Evolutionary conservation across 1,140 invertebrate genomes (phyloP), one percentile per base, ranked within the genome.

Genomic region (Hormaphis cornu): DNA sequence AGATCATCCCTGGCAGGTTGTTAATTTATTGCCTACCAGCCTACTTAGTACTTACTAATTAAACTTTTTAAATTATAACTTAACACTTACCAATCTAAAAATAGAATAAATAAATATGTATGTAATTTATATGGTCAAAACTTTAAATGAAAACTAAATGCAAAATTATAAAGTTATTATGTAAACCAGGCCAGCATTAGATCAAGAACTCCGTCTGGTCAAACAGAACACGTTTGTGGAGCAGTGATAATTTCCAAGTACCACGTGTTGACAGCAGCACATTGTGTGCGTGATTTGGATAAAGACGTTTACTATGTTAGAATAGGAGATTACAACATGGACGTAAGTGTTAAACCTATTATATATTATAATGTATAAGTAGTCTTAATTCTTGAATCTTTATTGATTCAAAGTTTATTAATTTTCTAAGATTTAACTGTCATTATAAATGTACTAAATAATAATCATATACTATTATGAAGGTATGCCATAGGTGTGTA

Each of bases 1-100:
- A 16, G 81, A 84, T n/a, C 86, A 88, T 76, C 90, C 90, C 2
- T 92, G 90, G 89, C 88, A 90, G 80, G 87, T 86, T 72, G 74
- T 66, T 0, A 16, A 56, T 12, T 16, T 12, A 10, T 53, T 33
- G 9, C 9, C 30, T 33, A 33, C 9, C 9, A 33, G 4, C 4
- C 20, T 40, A 26, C 46, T 42, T 71, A 14, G 8, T 30, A 24
- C 37, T 9, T 20, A 5, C 7, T 50, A 22, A 22, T 50, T 2
- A 20, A 50, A 22, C 44, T 12, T 54, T 44, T 16, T 35, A 69
- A 54, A 50, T 18, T 50, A 50, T 44, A 44, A n/a, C n/a, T n/a
- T n/a, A n/a, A n/a, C n/a, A n/a, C n/a, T n/a, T n/a, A n/a, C n/a
- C n/a, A n/a, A n/a, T n/a, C n/a, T n/a, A n/a, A n/a, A n/a, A n/a